phyloP scores from a whole-genome alignment of 2,113 vertebrate genomes.

The Gymnarchus niloticus region DNA sequence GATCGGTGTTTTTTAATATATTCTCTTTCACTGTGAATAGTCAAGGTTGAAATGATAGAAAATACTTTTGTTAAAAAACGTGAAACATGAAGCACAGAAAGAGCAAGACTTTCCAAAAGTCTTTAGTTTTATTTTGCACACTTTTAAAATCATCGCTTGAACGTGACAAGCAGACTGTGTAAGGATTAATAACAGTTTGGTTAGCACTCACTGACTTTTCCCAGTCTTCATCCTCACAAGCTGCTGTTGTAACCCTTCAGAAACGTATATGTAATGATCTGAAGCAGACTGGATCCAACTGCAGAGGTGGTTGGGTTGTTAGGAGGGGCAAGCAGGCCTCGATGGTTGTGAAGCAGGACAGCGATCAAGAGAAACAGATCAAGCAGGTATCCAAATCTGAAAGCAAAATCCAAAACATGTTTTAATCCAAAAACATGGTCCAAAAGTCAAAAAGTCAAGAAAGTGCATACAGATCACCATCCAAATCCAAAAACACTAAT shows the following conservation, averaged over 20 bases:
- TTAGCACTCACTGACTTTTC: not conserved
- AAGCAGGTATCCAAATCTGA: too few species aligned
- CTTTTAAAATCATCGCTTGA: not conserved
- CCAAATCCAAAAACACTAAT: too few species aligned
- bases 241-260: not conserved
- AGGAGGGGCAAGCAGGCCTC: too few species aligned
- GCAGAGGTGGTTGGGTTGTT: too few species aligned
- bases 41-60: constrained; percentile 2
- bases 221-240: not conserved
- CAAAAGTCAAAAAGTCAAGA: not conserved
- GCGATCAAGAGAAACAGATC: too few species aligned
- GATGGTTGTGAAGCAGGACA: too few species aligned
- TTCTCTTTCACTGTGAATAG: constrained; percentile 13
- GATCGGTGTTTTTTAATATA: constrained; percentile 5
- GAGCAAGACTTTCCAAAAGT: not conserved
- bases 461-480: not conserved
- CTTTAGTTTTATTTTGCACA: not conserved
- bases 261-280: too few species aligned
- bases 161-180: not conserved
- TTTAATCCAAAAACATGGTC: too few species aligned
- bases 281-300: too few species aligned
- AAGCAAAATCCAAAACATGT: too few species aligned
- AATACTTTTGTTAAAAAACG: not conserved
- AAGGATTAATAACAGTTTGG: not conserved
- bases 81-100: not conserved